Evolutionary conservation across 2,888 invertebrate genomes (phyloP), one percentile per base, ranked within the genome.

Genomic region (Urechis unicinctus): DNA sequence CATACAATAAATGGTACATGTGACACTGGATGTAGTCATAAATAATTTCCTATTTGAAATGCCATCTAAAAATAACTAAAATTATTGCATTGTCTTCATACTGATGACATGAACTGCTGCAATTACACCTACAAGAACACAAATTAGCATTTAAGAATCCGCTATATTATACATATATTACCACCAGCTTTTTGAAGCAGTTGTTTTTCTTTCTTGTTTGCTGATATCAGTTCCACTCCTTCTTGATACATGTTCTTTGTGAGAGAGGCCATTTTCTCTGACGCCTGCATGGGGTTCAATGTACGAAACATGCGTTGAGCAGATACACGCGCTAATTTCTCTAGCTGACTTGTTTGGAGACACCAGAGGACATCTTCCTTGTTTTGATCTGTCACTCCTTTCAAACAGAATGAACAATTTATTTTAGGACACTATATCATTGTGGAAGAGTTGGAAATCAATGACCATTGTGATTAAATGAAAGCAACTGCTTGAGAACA

Each of bases 281-380:
- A 53, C 24, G 13, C 28, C 9, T 9, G 22, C 2, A 2, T 50
- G 1, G 66, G 65, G 55, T 72, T 72, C 36, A 75, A 28, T 88
- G 89, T 78, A n/a, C 87, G 86, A 74, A 93, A 93, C 61, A 94
- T 84, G 74, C 90, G 88, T 53, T 88, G 82, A 0, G 92, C 93
- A 0, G 93, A 92, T 78, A 87, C 87, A 59, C 91, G 84, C 0
- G 91, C 91, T 30, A 91, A 83, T 58, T 91, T 91, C 75, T 94
- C 93, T 67, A 90, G 87, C 49, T 87, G 84, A 3, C 89, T 87
- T 81, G 91, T 92, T 1, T 86, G 85, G 17, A 93, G 81, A 70
- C 92, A 93, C 52, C 86, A 85, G 67, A 84, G 84, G 0, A 88
- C 86, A 68, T 88, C 88, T 51, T 85, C 81, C 68, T 85, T 84